These are phyloP conservation scores for Xiphorhynchus elegans DNA, from an alignment of 2,113 vertebrate species.

Conservation along the genomic window DNA sequence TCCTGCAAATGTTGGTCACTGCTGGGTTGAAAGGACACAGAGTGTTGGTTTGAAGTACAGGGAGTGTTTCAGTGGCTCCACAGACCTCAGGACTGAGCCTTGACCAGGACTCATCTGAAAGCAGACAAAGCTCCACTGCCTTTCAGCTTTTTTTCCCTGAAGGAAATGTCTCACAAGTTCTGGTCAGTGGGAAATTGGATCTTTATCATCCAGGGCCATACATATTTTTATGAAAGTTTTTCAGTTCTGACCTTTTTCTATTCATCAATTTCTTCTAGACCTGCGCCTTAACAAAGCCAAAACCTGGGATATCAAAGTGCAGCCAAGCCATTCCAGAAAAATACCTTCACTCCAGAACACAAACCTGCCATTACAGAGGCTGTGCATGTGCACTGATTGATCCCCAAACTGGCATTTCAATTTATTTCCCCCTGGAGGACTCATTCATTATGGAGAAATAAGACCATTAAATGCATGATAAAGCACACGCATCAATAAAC, in stretches of 20 bases:
- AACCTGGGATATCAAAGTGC: background rate
- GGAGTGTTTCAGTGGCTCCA: background rate
- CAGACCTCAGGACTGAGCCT: background rate
- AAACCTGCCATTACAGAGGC: background rate
- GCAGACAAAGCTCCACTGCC: background rate
- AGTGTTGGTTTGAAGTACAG: background rate
- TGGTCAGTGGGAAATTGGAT: background rate
- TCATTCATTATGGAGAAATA: slow-evolving; percentile 36
- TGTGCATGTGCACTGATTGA: background rate
- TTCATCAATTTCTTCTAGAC: background rate
- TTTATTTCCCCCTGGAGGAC: slow-evolving; percentile 40
- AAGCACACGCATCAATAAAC: background rate
- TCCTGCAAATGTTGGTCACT: background rate
- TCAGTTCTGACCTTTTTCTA: background rate
- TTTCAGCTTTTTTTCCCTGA: background rate
- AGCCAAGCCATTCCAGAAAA: background rate
- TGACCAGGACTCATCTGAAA: background rate
- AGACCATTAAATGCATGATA: slow-evolving; percentile 53
- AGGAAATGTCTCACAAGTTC: background rate
- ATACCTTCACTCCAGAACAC: background rate
- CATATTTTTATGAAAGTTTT: background rate
- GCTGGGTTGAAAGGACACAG: background rate
- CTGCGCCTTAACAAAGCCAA: background rate
- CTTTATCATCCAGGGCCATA: background rate
- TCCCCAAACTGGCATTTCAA: slow-evolving; percentile 24